These are phyloP conservation scores for Eudasyphora cyanicolor DNA, from an alignment of 2,888 invertebrate species.

Conservation along the genomic window DNA sequence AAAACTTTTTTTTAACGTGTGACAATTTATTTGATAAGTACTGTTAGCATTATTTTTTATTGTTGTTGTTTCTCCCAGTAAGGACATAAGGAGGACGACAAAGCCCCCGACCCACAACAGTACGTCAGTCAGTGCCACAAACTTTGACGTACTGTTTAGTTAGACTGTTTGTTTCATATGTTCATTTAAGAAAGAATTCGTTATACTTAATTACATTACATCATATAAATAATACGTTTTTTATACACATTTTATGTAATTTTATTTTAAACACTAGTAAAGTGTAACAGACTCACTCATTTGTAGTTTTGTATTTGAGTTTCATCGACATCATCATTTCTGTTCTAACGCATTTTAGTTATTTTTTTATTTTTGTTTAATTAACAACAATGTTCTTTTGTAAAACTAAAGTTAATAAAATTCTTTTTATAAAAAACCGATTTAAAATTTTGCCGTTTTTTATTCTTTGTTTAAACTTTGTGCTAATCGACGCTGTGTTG, in stretches of 20 bases:
- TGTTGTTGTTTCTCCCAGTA: constrained; percentile 63
- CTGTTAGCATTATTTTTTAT: constrained; percentile 45
- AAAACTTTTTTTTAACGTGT: constrained; percentile 63
- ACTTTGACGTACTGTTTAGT: constrained; percentile 20
- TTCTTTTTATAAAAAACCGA: constrained; percentile 29
- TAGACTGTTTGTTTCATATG: constrained; percentile 64
- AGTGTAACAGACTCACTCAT: background rate
- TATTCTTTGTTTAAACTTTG: background rate
- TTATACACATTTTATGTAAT: constrained; percentile 14
- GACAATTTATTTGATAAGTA: constrained; percentile 62
- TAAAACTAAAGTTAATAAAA: constrained; percentile 26
- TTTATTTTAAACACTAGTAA: too few relatives aligned
- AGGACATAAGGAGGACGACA: constrained; percentile 3
- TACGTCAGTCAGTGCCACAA: background rate
- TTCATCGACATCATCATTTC: constrained; percentile 25
- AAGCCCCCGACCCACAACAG: constrained; percentile 3
- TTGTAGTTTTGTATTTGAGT: constrained; percentile 38
- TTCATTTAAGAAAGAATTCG: constrained; percentile 26
- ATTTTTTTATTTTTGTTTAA: constrained; percentile 4
- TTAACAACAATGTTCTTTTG: constrained; percentile 6
- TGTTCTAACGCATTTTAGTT: constrained; percentile 11
- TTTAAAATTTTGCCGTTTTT: background rate
- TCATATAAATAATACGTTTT: constrained; percentile 17
- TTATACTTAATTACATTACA: constrained; percentile 21
- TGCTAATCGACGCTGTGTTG: background rate